Conservation (phyloP, 2,113 vertebrate species). For the Ceuthmochares aereus region DNA sequence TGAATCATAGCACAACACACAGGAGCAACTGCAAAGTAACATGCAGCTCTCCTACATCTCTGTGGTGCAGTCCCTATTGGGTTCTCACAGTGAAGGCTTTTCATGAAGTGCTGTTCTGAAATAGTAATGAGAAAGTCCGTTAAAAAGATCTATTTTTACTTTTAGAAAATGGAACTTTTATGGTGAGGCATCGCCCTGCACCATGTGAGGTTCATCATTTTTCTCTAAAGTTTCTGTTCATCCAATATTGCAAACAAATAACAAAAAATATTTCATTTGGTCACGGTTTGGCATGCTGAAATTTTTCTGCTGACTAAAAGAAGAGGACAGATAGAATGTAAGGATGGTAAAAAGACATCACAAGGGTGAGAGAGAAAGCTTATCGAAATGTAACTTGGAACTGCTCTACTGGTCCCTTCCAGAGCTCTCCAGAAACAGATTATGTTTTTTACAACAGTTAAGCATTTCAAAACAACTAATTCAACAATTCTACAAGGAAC, state of each 20-base stretch:
- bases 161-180: constrained; percentile 2
- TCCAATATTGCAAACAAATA: neutral
- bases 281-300: neutral
- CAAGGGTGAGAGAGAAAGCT: neutral
- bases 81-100: neutral
- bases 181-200: neutral
- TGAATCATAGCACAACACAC: constrained; percentile 40
- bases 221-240: neutral
- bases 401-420: neutral
- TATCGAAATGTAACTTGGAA: neutral
- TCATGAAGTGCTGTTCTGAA: constrained; percentile 41
- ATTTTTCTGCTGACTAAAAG: neutral
- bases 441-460: neutral
- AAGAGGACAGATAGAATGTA: neutral
- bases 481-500: neutral
- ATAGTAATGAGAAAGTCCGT: constrained; percentile 45
- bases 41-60: neutral
- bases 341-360: neutral
- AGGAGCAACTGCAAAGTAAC: constrained; percentile 44
- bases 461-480: neutral
- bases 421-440: neutral
- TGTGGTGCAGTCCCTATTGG: neutral
- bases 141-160: constrained; percentile 40
- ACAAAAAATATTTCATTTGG: neutral
- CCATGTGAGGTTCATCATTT: neutral